A percentile compares a stretch with the other conserved stretches of the same genome.
phyloP scores from a whole-genome alignment of 2,113 vertebrate species.

The Lepus americanus region DNA sequence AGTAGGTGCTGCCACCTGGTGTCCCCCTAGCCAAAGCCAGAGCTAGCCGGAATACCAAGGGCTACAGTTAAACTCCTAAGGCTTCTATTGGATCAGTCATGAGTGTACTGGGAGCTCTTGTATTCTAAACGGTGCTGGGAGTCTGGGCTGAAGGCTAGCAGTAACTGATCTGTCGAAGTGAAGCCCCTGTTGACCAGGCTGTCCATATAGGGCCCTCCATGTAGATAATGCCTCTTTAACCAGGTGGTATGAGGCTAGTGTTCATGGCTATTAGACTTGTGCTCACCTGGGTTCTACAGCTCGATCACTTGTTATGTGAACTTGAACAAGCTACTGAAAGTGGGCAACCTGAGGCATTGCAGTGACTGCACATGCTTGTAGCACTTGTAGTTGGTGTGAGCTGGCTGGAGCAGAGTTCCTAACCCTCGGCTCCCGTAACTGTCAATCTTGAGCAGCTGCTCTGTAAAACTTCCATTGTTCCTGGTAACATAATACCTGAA shows the following conservation, averaged over 20 bases:
- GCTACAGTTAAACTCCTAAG: not conserved
- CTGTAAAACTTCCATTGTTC: not conserved
- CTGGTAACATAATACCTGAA: not conserved
- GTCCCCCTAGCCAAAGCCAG: not conserved
- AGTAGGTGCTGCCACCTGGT: accelerated
- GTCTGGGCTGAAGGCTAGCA: accelerated
- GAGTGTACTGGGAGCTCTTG: not conserved
- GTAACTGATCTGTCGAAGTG: not conserved
- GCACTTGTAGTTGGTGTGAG: no score
- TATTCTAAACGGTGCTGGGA: no score
- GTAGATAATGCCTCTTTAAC: not conserved
- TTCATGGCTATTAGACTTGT: accelerated
- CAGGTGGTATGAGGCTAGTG: no score
- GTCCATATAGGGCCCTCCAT: accelerated
- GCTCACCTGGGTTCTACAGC: not conserved
- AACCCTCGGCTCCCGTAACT: no score
- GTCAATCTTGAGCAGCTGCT: no score
- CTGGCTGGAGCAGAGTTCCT: no score
- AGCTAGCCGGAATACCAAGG: not conserved
- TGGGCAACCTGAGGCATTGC: not conserved
- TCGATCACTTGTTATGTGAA: not conserved
- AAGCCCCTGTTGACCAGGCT: not conserved
- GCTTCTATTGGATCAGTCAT: accelerated
- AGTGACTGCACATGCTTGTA: accelerated
- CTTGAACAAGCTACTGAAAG: not conserved